Base-by-base conservation (phyloP, 2,113 vertebrate genomes). In the Egretta garzetta region DNA sequence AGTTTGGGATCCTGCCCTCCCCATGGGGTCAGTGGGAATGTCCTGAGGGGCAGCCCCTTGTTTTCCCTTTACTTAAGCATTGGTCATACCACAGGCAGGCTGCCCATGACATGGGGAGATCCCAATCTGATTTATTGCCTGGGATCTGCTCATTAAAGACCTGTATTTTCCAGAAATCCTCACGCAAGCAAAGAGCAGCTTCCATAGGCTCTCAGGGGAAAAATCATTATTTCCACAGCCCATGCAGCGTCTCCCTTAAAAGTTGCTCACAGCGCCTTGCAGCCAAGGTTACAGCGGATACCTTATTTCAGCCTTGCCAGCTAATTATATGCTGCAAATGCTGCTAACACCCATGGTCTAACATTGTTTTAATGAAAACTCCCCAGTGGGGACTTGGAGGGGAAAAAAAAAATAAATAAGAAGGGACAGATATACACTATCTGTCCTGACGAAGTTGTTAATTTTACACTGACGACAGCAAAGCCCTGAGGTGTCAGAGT, bases 401-500 rank as follows among this genome's bases (percentile, higher is more conserved):
- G 6, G 1, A 3, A 30, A 73, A 68, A 73, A 68, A 80, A 79
- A 23, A 47, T 17, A 67, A 93, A 74, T 63, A 6, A 62, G 71
- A 77, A 92, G 55, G 26, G 80, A 90, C 82, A 80, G 71, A 74
- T 86, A 23, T 4, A 70, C 30, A 86, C 76, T 86, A 47, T 92
- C 63, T 72, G 26, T 94, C 80, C 82, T 60, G 84, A 72, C 0
- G 0, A 86, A 63, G 88, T 1, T 71, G 64, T 92, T 92, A 74
- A 92, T 95, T 95, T 96, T 80, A 62, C 75, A n/a, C 43, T 75
- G 90, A 85, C 1, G 6, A 79, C 60, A 80, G 71, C 72, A 95
- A 80, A 93, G 50, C 67, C 45, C 81, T 76, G 85, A 22, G 6
- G 74, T 93, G 74, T 66, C 93, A 90, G 66, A 91, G 55, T 59